Evolutionary conservation across 2,888 invertebrate species (phyloP), one percentile per base, ranked within the genome.

Genomic region (Chesias legatella): DNA sequence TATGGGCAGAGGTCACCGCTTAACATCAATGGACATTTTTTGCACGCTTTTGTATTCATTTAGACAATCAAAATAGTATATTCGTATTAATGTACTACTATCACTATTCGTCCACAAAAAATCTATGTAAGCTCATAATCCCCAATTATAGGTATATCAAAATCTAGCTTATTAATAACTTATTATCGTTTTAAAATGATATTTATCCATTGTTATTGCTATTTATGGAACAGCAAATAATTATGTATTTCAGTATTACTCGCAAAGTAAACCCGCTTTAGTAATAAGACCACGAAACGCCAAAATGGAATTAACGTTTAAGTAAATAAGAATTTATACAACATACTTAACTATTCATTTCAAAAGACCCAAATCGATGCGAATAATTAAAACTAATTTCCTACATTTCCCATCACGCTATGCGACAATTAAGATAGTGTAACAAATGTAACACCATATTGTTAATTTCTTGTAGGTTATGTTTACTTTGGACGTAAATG

Each of bases 331-430:
- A 10, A 10, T 20, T 10, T 21, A 13, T 22, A 29, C 29, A n/a
- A 13, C 25, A 20, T 29, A 40, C 32, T 34, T 27, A 50, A 48
- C 39, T 20, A 26, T 11, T 48, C 35, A 32, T 36, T 41, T 39
- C 32, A 41, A 46, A 30, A 41, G 10, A 46, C 23, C 42, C 33
- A 48, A 30, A 48, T 44, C 17, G 33, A 48, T 43, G 50, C 35
- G 37, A 31, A 38, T 47, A 55, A 53, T 56, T 56, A 54, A 48
- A 50, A 50, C 38, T 49, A 43, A 55, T 55, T 55, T 51, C 53
- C 48, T 48, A 42, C 40, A 45, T 26, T 43, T 21, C 23, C 10
- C 28, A 33, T 26, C 58, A 58, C 58, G 58, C 58, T 9, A 58
- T 50, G 33, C 28, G n/a, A 45, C 50, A 47, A 56, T 58, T 53